Evolutionary conservation across 2,113 vertebrate species (phyloP).

Genomic region (Zosterops lateralis): DNA sequence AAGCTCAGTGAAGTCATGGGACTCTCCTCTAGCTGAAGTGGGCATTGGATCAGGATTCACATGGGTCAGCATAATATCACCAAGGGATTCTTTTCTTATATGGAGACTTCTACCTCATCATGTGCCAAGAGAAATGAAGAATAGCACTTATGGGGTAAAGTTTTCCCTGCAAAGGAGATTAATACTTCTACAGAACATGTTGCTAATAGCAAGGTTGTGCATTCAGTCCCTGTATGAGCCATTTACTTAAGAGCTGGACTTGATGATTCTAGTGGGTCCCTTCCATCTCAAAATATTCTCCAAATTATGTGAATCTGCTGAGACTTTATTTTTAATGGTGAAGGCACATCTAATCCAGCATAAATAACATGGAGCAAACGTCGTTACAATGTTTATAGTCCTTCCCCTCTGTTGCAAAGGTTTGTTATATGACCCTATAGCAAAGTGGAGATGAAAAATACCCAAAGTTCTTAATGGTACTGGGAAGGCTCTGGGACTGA

Average conservation of each 20-base stretch:
- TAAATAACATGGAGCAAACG: background rate
- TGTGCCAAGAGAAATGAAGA: conserved; percentile 18
- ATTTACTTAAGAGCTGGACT: background rate
- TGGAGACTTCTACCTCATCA: background rate
- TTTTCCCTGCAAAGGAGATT: background rate
- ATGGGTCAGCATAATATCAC: background rate
- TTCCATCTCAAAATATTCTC: background rate
- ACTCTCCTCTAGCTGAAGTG: background rate
- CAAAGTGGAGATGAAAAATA: background rate
- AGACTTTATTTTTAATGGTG: background rate
- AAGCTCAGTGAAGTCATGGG: background rate
- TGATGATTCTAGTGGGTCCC: background rate
- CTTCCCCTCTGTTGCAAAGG: background rate
- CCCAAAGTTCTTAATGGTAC: background rate
- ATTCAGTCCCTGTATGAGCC: background rate
- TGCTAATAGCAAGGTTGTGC: background rate
- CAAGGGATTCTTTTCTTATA: background rate
- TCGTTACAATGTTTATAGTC: background rate
- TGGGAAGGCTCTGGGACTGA: background rate
- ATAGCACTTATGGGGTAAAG: background rate
- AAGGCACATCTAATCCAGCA: background rate
- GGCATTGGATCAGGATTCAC: background rate
- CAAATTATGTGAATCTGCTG: background rate
- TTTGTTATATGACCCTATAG: background rate
- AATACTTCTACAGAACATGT: background rate